Base-by-base conservation (phyloP, 2,888 invertebrate species). In the Drosophila incognita region DNA sequence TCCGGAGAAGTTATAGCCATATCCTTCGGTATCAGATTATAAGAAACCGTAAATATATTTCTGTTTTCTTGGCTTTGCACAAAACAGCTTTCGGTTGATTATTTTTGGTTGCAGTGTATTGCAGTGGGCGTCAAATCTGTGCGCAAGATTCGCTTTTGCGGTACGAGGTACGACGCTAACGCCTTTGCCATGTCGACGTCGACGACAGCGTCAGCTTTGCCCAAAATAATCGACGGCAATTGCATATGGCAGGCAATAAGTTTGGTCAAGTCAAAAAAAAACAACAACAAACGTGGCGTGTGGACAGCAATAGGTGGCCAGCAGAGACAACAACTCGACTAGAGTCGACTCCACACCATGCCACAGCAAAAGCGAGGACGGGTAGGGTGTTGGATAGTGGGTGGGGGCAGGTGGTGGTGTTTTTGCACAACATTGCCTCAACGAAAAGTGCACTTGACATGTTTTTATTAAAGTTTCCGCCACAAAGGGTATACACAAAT, bases 211-310 rank as follows among this genome's bases (percentile, higher is more conserved):
- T 42, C 42, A 42, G 42, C 13, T 18, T 7, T 29, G 49, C 53
- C 63, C 73, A 72, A 89, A 89, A 74, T 89, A 90, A 90, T 84
- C 90, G 81, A 84, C 63, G 87, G 87, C 89, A 87, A 90, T 88
- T 89, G 90, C 91, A 88, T 87, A 81, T 90, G 89, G 87, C 90
- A 84, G 84, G 85, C 90, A 86, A 89, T 90, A 90, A 90, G 88
- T 89, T 90, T 90, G 89, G 83, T 81, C 90, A 83, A 90, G 89
- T 82, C 89, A 82, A 72, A 73, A 70, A 67, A 82, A 67, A 62
- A 40, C 61, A 38, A 29, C 49, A 38, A 27, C n/a, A 24, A 36
- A 13, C 24, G 24, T 33, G 33, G 48, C 46, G 68, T 54, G 38
- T 48, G 48, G 59, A 35, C 46, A 48, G 48, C 29, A 49, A 21